phyloP scores from a whole-genome alignment of 2,888 invertebrate genomes.

The Morpho deidamia region DNA sequence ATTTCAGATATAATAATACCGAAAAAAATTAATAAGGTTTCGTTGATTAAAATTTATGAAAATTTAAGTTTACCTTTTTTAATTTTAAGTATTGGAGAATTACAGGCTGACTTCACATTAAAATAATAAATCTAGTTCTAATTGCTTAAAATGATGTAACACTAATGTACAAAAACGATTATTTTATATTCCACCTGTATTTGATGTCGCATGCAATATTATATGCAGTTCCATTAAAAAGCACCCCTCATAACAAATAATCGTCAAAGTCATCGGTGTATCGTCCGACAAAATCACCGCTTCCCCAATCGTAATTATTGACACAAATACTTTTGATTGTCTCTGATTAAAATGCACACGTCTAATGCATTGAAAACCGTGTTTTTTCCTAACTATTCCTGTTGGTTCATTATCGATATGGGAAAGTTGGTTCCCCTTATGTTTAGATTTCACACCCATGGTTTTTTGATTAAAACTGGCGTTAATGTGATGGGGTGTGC shows the following conservation, averaged over 20 bases:
- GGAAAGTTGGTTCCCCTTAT: slow-evolving; percentile 66
- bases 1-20: too few species aligned
- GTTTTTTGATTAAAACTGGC: slow-evolving; percentile 70
- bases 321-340: slow-evolving; percentile 57
- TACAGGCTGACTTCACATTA: too few species aligned
- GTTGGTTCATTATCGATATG: slow-evolving; percentile 73
- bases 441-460: slow-evolving; percentile 74
- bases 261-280: slow-evolving; percentile 46
- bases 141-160: too few species aligned
- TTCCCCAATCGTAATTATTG: slow-evolving; percentile 49
- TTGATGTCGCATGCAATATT: background rate
- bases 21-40: too few species aligned
- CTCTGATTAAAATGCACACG: slow-evolving; percentile 57
- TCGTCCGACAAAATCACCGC: slow-evolving; percentile 42
- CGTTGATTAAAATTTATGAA: too few species aligned
- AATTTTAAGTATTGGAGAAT: too few species aligned
- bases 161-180: too few species aligned
- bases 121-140: too few species aligned
- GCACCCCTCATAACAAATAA: slow-evolving; percentile 41
- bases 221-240: slow-evolving; percentile 17
- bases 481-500: slow-evolving; percentile 60
- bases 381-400: slow-evolving; percentile 54
- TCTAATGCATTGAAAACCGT: slow-evolving; percentile 48
- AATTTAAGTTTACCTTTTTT: too few species aligned
- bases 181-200: background rate